Base-by-base conservation (phyloP, 2,888 invertebrate species). In the Noctua janthina region DNA sequence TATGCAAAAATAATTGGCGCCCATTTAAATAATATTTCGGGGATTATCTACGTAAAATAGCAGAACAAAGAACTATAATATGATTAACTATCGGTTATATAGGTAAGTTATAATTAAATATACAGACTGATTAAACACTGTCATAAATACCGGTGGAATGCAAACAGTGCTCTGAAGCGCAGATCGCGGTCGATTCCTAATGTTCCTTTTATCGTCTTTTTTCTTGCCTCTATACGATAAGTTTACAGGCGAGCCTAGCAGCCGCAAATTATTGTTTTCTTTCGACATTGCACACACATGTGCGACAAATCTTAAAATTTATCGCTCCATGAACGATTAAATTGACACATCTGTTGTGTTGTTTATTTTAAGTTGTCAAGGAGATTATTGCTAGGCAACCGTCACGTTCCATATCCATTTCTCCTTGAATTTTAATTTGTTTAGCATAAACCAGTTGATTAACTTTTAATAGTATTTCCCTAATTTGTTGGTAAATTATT, bases 171-270 rank as follows among this genome's bases (percentile, higher is more conserved):
- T 95, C 88, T 95, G 96, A 56, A 96, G 90, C 2, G 97, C 97
- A 15, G 97, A 97, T 23, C 97, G 93, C 0, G 97, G 97, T 46
- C 97, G 91, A 80, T 94, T 96, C 39, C 94, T 91, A 77, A 92
- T 92, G 82, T 95, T 95, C 82, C 94, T 96, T 86, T 92, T 95
- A 35, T 96, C 96, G 88, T 96, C 96, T 82, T 95, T 96, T 87
- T 95, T 96, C 90, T 96, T 96, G 86, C 92, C 93, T 82, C 96
- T 93, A 79, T 96, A 95, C 0, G 95, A 94, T 59, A 97, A 92
- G 88, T 96, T 96, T 79, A 97, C 96, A 83, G 96, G 97, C 67
- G 97, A 96, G 83, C 97, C 97, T 64, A 96, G 91, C 77, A 97
- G 93, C 86, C 97, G 94, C 87, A 97, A 90, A 84, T 95, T 96